Base-by-base conservation (phyloP, 64 coral and sea anemone genomes). In the Montipora sp. region DNA sequence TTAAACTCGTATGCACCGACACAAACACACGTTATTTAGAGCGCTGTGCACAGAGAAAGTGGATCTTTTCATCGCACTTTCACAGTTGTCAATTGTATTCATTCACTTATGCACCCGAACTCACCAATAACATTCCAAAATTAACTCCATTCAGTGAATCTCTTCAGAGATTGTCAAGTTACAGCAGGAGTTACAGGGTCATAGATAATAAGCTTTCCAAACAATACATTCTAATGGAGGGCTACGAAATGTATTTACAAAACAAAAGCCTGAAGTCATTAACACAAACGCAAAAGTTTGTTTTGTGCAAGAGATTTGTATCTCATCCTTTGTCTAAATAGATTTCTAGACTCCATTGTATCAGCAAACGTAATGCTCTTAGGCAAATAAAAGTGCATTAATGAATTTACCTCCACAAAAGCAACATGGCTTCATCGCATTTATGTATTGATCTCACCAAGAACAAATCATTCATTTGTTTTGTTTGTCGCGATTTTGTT, bases 121-220 rank as follows among this genome's bases (percentile, higher is more conserved):
- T 47, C 63, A 47, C 12, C 80, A 5, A 83, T 46, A 16, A 67
- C 21, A 68, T 27, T 13, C 3, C 44, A 47, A 85, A 47, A 18
- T 43, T 85, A 66, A 46, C 44, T 85, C 75, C 82, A 85, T 85
- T 85, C 22, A 71, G 65, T 71, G 82, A 51, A 11, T 85, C n/a
- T 48, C 43, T 85, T 85, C 20, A 72, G 49, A 85, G 46, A 45
- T 85, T 71, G 36, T 36, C 36, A 36, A 36, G 36, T 69, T 71
- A 71, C 65, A 72, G 48, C 47, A 85, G 82, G 82, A 85, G 82
- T 85, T 85, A 85, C 65, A 63, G 82, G 68, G 65, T 72, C 82
- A 85, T 47, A 18, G 82, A 21, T 72, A 85, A 85, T 85, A 50
- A 85, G 61, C 65, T 63, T 68, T 16, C 11, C 60, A 46, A 60